A percentile compares a stretch with the other conserved stretches of the same genome.
Evolutionary conservation across 2,888 invertebrate genomes (phyloP).

Genomic region (Crematogaster levior): DNA sequence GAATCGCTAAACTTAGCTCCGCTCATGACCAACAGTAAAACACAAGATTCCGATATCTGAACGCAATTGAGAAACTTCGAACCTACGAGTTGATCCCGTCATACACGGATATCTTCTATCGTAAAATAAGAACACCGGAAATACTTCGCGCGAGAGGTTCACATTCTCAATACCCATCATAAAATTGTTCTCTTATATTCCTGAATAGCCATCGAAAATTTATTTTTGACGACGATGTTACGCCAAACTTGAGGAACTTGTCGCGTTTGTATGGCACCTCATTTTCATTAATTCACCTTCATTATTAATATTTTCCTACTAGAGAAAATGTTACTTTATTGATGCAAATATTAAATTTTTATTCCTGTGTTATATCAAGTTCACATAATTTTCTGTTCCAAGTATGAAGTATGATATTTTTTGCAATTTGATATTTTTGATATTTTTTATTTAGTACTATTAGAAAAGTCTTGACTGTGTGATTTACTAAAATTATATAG

Average conservation of each 20-base stretch:
- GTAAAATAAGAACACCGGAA: constrained; percentile 36
- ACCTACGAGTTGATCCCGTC: constrained; percentile 22
- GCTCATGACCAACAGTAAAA: constrained; percentile 42
- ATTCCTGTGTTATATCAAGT: neutral
- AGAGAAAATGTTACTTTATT: neutral
- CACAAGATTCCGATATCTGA: constrained; percentile 48
- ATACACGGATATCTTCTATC: constrained; percentile 19
- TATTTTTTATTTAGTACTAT: neutral
- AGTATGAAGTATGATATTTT: neutral
- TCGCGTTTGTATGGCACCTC: neutral
- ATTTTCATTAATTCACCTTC: neutral
- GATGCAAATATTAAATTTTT: neutral
- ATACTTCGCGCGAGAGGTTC: constrained; percentile 8
- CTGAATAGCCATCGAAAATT: constrained; percentile 19
- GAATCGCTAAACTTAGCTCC: constrained; percentile 48
- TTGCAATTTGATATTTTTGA: neutral
- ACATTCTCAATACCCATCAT: neutral
- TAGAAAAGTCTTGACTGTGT: neutral
- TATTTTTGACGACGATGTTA: constrained; percentile 1
- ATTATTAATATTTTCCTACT: neutral
- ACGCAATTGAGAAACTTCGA: constrained; percentile 45
- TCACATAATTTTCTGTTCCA: neutral
- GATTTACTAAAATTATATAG: neutral
- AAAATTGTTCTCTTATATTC: constrained; percentile 8
- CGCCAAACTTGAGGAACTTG: neutral